Evolutionary conservation across 2,797 vertebrate genomes (phyloP).

Genomic region (Microcaecilia unicolor): DNA sequence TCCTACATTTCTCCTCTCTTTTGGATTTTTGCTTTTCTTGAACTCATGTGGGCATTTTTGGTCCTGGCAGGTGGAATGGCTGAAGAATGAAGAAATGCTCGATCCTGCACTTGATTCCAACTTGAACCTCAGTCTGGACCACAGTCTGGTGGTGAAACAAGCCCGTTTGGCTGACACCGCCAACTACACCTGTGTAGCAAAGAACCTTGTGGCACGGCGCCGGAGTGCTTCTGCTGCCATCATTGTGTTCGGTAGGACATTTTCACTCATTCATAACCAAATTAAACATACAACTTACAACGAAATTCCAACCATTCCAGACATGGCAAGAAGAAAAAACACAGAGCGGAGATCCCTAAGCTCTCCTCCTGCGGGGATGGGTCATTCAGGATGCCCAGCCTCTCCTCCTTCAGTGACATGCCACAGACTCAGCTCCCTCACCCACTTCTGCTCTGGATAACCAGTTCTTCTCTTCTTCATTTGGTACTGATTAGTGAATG

Average conservation of each 20-base stretch:
- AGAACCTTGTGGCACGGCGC: constrained; percentile 94
- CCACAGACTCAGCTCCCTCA: constrained; percentile 5
- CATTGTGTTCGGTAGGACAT: constrained; percentile 85
- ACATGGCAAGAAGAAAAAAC: no score
- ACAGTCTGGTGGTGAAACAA: constrained; percentile 90
- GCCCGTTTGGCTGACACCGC: constrained; percentile 89
- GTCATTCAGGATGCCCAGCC: not conserved
- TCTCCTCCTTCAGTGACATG: rapidly evolving
- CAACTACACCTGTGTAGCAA: constrained; percentile 97
- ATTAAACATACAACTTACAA: not conserved
- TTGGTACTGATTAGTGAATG: constrained; percentile 88
- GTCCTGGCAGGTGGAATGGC: constrained; percentile 83
- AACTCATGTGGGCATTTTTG: rapidly evolving
- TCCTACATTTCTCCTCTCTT: no score
- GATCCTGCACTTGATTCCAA: constrained; percentile 86
- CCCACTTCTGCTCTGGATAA: constrained; percentile 3
- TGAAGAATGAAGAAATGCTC: constrained; percentile 86
- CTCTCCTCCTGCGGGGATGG: no score
- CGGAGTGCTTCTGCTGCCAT: constrained; percentile 83
- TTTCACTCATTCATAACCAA: no score
- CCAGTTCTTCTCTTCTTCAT: constrained; percentile 50
- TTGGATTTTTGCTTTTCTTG: no score
- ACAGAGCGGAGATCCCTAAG: no score
- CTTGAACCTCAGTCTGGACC: constrained; percentile 82
- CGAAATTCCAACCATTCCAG: no score